A percentile compares a stretch with the other conserved stretches of the same genome.
phyloP scores from a whole-genome alignment of 2,797 vertebrate genomes.

The Diceros bicornis region DNA sequence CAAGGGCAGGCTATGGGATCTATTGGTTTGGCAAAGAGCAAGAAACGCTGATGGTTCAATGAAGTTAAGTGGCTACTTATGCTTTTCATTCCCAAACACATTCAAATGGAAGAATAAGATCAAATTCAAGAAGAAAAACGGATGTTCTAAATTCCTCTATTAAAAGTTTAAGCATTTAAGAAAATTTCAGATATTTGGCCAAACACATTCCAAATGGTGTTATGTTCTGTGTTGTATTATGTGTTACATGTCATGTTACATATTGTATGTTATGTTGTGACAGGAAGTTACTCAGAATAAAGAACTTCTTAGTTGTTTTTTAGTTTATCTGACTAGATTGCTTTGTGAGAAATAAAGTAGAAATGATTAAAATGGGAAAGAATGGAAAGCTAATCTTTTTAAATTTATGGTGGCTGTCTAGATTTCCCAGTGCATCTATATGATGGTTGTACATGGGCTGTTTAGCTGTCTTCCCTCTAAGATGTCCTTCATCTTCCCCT shows the following conservation, averaged over 20 bases:
- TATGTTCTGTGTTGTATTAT: not conserved
- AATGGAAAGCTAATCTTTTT: not conserved
- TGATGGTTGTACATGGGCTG: fast-evolving
- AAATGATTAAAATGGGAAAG: not conserved
- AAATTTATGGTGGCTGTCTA: not conserved
- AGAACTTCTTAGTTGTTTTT: not conserved
- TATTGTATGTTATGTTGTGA: not conserved
- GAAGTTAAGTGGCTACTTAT: not conserved
- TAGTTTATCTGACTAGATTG: not conserved
- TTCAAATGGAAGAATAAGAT: not conserved
- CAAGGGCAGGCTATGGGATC: not conserved
- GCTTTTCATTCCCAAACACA: not conserved
- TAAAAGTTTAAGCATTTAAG: constrained; percentile 37
- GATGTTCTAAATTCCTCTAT: not conserved
- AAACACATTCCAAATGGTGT: not conserved
- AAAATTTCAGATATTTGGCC: not conserved
- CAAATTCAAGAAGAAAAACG: not conserved
- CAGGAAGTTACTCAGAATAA: not conserved
- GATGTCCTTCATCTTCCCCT: not conserved
- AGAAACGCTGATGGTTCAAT: not conserved
- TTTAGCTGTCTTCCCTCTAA: not conserved
- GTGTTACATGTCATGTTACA: not conserved
- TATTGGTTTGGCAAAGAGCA: not conserved
- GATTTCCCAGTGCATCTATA: fast-evolving
- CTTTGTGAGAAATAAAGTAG: not conserved